phyloP scores from a whole-genome alignment of 2,797 vertebrate genomes.

The Ptychobarbus kaznakovi region DNA sequence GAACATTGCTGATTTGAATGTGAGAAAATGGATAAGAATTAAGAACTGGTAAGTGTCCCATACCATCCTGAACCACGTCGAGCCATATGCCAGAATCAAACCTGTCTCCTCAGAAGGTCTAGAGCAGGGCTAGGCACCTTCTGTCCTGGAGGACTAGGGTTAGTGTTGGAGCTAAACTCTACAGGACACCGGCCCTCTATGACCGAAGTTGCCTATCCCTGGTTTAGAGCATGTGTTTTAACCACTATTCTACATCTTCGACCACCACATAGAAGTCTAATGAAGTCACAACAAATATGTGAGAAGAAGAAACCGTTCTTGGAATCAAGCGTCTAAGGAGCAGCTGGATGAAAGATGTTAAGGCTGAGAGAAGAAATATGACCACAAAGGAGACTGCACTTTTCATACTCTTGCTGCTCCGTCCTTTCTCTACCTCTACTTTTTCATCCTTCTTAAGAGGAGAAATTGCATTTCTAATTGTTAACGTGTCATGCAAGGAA shows the following conservation, averaged over 20 bases:
- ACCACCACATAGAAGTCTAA: neutral
- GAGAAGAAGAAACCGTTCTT: neutral
- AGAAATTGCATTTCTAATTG: neutral
- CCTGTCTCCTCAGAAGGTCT: neutral
- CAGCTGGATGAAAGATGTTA: neutral
- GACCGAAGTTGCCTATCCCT: too few species aligned
- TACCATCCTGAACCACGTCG: neutral
- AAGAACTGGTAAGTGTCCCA: neutral
- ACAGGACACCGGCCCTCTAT: too few species aligned
- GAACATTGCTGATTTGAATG: neutral
- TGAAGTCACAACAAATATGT: constrained; percentile 13
- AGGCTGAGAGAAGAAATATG: constrained; percentile 1
- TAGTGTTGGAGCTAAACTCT: too few species aligned
- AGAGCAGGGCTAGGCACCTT: neutral
- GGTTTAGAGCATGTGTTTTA: neutral
- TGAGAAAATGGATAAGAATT: neutral
- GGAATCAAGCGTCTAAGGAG: neutral
- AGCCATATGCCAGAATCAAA: neutral
- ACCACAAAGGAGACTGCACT: neutral
- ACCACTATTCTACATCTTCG: neutral
- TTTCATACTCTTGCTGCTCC: neutral
- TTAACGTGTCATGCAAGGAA: neutral
- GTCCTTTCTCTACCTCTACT: neutral
- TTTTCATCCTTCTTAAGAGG: neutral
- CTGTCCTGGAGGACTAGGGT: too few species aligned